phyloP scores from a whole-genome alignment of 1,140 invertebrate species.

The Pseudomyrmex cubaensis region DNA sequence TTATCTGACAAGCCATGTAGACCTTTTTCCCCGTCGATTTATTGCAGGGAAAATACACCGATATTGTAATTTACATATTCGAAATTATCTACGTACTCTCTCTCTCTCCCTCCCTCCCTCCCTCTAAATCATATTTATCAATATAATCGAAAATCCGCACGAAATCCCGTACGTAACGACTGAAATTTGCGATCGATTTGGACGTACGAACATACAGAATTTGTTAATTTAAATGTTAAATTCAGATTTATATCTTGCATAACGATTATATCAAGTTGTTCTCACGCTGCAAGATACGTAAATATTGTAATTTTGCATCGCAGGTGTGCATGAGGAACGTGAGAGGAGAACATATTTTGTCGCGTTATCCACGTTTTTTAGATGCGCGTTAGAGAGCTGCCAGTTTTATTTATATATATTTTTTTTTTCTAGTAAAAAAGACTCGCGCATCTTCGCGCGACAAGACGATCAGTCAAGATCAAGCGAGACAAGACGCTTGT shows the following conservation, averaged over 20 bases:
- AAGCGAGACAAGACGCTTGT: slow-evolving; percentile 38
- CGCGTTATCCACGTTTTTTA: slow-evolving; percentile 6
- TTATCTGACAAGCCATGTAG: slow-evolving; percentile 49
- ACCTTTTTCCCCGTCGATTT: slow-evolving; percentile 31
- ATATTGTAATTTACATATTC: slow-evolving; percentile 43
- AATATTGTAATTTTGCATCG: background rate
- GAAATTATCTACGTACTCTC: slow-evolving; percentile 34
- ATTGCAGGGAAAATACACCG: slow-evolving; percentile 16
- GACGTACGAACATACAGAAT: background rate
- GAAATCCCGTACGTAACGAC: slow-evolving; percentile 20
- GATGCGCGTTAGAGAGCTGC: slow-evolving; percentile 8
- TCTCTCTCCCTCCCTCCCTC: too few species aligned
- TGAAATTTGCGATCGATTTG: slow-evolving; percentile 40
- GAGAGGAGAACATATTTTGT: background rate
- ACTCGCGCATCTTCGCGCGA: slow-evolving; percentile 1
- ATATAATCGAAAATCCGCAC: slow-evolving; percentile 42
- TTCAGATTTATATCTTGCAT: background rate
- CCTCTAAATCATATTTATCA: slow-evolving; percentile 36
- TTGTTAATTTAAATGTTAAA: slow-evolving; percentile 51
- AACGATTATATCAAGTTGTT: background rate
- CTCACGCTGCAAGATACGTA: background rate
- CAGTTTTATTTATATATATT: background rate
- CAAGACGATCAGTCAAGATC: slow-evolving; percentile 50
- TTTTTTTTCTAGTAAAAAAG: slow-evolving; percentile 41
- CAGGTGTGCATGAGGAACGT: too few species aligned